Evolutionary conservation across 2,888 invertebrate species (phyloP).

Genomic region (Melanchra persicariae): DNA sequence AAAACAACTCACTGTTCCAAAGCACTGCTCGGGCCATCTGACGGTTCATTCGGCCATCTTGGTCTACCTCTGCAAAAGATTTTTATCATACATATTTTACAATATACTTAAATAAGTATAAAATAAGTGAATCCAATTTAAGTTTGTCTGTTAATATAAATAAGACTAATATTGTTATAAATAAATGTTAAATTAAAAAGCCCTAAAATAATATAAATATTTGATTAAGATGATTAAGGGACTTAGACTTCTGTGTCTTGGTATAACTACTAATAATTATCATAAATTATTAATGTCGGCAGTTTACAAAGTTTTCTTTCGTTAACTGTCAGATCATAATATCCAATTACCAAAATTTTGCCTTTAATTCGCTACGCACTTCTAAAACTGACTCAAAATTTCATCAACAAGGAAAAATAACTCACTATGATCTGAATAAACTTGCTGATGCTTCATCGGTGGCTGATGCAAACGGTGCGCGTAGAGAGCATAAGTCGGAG

Average conservation of each 20-base stretch:
- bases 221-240: too few relatives aligned
- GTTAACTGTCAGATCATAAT: too few relatives aligned
- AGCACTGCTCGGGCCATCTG: conserved; percentile 95
- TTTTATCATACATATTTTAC: conserved; percentile 30
- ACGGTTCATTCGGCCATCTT: conserved; percentile 94
- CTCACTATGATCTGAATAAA: conserved; percentile 92
- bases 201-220: too few relatives aligned
- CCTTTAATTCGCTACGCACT: not conserved
- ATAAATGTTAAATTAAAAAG: too few relatives aligned
- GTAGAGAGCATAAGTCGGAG: conserved; percentile 89
- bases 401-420: not conserved
- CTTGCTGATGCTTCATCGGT: conserved; percentile 86
- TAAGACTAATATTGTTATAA: too few relatives aligned
- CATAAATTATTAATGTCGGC: too few relatives aligned
- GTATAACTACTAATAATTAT: too few relatives aligned
- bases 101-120: conserved; percentile 1
- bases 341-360: not conserved
- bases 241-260: too few relatives aligned
- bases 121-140: not conserved
- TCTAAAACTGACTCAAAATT: not conserved
- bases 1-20: conserved; percentile 95
- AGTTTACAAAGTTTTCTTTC: too few relatives aligned
- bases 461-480: conserved; percentile 85
- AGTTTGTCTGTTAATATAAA: too few relatives aligned
- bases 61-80: conserved; percentile 92